Conservation (phyloP, 2,888 invertebrate genomes). For the Caenorhabditis sp. region DNA sequence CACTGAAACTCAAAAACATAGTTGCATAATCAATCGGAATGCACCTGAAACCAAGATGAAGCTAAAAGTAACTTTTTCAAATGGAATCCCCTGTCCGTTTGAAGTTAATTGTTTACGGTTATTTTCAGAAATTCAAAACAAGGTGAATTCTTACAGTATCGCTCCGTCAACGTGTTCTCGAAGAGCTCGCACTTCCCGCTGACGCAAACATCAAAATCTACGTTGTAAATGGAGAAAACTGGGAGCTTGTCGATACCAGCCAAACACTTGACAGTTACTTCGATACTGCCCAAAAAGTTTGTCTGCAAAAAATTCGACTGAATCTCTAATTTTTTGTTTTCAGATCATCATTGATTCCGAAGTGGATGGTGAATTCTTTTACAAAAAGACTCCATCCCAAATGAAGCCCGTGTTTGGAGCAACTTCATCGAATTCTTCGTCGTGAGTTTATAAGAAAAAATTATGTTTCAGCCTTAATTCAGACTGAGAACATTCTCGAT, state of each 20-base stretch:
- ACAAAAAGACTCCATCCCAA: constrained; percentile 7
- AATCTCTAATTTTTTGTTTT: background rate
- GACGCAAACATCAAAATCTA: constrained; percentile 43
- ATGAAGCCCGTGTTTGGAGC: constrained; percentile 11
- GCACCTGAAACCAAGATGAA: too few relatives aligned
- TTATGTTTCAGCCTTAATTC: too few relatives aligned
- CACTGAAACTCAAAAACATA: too few relatives aligned
- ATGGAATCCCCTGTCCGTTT: too few relatives aligned
- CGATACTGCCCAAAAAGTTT: constrained; percentile 50
- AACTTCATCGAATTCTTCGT: constrained; percentile 21
- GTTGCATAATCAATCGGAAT: too few relatives aligned
- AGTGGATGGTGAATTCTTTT: constrained; percentile 44
- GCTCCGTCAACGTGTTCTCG: constrained; percentile 38
- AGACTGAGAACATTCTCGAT: too few relatives aligned
- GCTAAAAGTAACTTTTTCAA: too few relatives aligned
- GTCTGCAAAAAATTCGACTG: background rate
- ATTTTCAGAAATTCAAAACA: too few relatives aligned
- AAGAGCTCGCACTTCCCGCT: constrained; percentile 37
- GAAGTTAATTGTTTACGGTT: too few relatives aligned
- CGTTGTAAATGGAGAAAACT: constrained; percentile 36
- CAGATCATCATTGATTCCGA: constrained; percentile 51
- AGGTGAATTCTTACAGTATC: constrained; percentile 6
- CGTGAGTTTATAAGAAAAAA: background rate
- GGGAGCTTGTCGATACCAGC: constrained; percentile 36
- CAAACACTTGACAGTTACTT: constrained; percentile 45